Evolutionary conservation across 2,797 vertebrate genomes (phyloP).

Genomic region (Serranus cabrilla): DNA sequence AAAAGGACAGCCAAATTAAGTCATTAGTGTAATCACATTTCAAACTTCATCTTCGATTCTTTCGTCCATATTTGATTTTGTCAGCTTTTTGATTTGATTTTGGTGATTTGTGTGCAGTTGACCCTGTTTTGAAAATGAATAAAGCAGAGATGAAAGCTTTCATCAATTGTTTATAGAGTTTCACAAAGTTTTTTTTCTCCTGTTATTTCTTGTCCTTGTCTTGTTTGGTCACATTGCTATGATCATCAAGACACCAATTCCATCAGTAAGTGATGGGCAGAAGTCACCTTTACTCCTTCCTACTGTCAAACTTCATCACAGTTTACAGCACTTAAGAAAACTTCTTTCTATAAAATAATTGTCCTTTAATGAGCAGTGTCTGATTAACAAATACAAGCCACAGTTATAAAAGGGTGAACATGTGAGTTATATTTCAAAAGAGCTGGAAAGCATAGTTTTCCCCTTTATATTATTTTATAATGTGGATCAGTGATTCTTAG

Average conservation of each 20-base stretch:
- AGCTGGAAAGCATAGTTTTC: background rate
- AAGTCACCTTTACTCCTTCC: conserved; percentile 40
- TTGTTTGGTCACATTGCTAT: conserved; percentile 18
- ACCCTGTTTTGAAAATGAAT: conserved; percentile 44
- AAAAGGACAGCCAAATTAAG: conserved; percentile 66
- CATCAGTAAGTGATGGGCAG: conserved; percentile 42
- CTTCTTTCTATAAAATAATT: background rate
- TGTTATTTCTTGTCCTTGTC: conserved; percentile 28
- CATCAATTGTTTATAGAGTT: conserved; percentile 21
- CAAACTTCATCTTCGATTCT: conserved; percentile 64
- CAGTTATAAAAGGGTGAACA: background rate
- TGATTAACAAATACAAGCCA: conserved; percentile 31
- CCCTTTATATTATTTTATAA: background rate
- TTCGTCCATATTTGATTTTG: conserved; percentile 57
- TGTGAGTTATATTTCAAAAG: conserved; percentile 7
- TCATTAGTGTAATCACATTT: conserved; percentile 75
- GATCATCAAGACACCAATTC: conserved; percentile 50
- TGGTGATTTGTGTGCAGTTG: conserved; percentile 50
- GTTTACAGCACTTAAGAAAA: background rate
- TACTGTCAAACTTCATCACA: conserved; percentile 26
- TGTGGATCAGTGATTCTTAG: too few species aligned
- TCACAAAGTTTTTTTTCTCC: conserved; percentile 4
- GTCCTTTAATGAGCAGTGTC: conserved; percentile 25
- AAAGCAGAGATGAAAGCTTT: conserved; percentile 18
- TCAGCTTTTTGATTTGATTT: conserved; percentile 68